A percentile compares a stretch with the other conserved stretches of the same genome.
Evolutionary conservation across 2,888 invertebrate genomes (phyloP).

Genomic region (Podotricha telesiphe): DNA sequence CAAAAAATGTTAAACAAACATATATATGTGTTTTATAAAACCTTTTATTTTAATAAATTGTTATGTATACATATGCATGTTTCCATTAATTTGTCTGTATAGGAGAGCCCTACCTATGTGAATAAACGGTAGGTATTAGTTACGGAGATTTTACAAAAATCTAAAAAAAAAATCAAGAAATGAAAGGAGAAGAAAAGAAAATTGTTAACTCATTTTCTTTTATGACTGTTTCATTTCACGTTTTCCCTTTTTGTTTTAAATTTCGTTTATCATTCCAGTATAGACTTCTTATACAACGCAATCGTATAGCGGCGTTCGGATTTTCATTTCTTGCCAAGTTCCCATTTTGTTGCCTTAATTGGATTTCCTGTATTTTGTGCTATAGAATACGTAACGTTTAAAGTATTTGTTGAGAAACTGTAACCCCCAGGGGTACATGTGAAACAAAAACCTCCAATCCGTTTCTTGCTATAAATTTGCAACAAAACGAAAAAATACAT

Average conservation of each 20-base stretch:
- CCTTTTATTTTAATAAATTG: too few relatives aligned
- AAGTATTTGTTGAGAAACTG: neutral
- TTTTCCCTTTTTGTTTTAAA: constrained; percentile 16
- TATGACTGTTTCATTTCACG: constrained; percentile 15
- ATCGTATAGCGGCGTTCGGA: constrained; percentile 5
- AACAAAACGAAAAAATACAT: neutral
- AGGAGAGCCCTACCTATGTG: neutral
- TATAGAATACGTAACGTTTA: neutral
- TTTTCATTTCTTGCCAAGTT: constrained; percentile 21
- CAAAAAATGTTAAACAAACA: too few relatives aligned
- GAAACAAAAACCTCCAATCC: neutral
- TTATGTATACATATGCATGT: too few relatives aligned
- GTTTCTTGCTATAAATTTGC: neutral
- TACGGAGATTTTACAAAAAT: neutral
- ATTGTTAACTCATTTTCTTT: constrained; percentile 16
- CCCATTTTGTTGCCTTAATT: constrained; percentile 16
- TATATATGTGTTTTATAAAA: too few relatives aligned
- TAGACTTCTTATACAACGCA: constrained; percentile 22
- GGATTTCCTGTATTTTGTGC: constrained; percentile 13
- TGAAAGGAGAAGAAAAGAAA: constrained; percentile 3
- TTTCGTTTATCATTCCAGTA: constrained; percentile 24
- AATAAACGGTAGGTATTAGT: neutral
- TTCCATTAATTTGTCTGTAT: neutral
- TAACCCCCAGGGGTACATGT: neutral
- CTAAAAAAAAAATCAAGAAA: neutral